phyloP scores from a whole-genome alignment of 2,797 vertebrate species.

The Pagetopsis macropterus region DNA sequence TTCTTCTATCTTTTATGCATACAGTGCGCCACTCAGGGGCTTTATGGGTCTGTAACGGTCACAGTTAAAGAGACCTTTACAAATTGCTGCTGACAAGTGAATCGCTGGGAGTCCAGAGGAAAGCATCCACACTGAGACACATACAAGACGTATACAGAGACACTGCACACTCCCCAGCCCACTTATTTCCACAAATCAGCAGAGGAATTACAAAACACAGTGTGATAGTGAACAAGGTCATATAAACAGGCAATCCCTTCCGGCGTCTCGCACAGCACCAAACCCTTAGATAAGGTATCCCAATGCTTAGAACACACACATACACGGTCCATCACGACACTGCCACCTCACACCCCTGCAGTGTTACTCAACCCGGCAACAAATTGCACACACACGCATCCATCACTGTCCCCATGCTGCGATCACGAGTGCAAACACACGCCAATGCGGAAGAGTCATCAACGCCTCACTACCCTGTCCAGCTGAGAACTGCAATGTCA shows the following conservation, averaged over 20 bases:
- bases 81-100: constrained; percentile 68
- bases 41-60: constrained; percentile 46
- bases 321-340: constrained; percentile 51
- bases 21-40: constrained; percentile 53
- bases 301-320: constrained; percentile 24
- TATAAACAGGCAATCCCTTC: constrained; percentile 57
- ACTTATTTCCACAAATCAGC: constrained; percentile 57
- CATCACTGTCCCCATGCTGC: constrained; percentile 68
- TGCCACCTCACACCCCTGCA: constrained; percentile 52
- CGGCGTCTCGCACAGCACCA: constrained; percentile 41
- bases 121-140: constrained; percentile 21
- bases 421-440: constrained; percentile 58
- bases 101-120: constrained; percentile 42
- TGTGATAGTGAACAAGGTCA: constrained; percentile 66
- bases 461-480: constrained; percentile 51
- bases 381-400: constrained; percentile 65
- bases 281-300: constrained; percentile 56
- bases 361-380: constrained; percentile 65
- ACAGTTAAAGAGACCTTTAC: constrained; percentile 69
- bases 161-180: neutral
- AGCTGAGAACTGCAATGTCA: constrained; percentile 57
- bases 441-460: constrained; percentile 51
- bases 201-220: constrained; percentile 61
- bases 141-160: constrained; percentile 20
- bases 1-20: constrained; percentile 67